Conservation (phyloP, 2,888 invertebrate genomes). For the Ceriagrion tenellum region DNA sequence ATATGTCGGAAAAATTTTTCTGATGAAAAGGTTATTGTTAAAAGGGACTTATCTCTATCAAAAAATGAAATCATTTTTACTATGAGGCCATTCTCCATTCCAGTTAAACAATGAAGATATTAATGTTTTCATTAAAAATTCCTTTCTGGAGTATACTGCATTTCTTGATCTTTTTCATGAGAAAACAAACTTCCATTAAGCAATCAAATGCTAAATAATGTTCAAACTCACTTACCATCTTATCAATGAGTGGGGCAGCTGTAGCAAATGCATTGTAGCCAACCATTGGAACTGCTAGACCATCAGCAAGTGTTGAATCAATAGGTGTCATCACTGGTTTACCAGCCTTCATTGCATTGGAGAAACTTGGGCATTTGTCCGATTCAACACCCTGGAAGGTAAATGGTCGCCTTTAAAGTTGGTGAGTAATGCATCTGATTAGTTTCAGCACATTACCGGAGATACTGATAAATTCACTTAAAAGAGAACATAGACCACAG, state of each 20-base stretch:
- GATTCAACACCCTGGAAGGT: constrained; percentile 90
- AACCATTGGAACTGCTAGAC: constrained; percentile 91
- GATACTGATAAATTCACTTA: too few relatives aligned
- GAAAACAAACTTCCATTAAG: neutral
- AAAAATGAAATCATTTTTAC: too few relatives aligned
- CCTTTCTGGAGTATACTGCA: too few relatives aligned
- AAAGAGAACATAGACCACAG: too few relatives aligned
- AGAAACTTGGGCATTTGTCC: constrained; percentile 93
- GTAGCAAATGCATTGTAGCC: constrained; percentile 92
- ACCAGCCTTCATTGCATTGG: constrained; percentile 84
- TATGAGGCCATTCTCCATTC: too few relatives aligned
- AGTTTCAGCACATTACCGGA: too few relatives aligned
- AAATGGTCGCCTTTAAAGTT: neutral
- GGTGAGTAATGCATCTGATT: too few relatives aligned
- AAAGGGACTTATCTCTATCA: too few relatives aligned
- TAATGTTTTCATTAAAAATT: too few relatives aligned
- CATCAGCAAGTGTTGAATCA: constrained; percentile 91
- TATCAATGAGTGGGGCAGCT: constrained; percentile 86
- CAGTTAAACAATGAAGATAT: too few relatives aligned
- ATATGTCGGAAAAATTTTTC: neutral
- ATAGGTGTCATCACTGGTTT: constrained; percentile 85
- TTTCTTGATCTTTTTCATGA: neutral
- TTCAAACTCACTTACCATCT: constrained; percentile 80
- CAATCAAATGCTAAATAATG: neutral
- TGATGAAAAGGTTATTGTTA: too few relatives aligned